Evolutionary conservation across 1,140 invertebrate species (phyloP).

Genomic region (Zaprionus vittiger): DNA sequence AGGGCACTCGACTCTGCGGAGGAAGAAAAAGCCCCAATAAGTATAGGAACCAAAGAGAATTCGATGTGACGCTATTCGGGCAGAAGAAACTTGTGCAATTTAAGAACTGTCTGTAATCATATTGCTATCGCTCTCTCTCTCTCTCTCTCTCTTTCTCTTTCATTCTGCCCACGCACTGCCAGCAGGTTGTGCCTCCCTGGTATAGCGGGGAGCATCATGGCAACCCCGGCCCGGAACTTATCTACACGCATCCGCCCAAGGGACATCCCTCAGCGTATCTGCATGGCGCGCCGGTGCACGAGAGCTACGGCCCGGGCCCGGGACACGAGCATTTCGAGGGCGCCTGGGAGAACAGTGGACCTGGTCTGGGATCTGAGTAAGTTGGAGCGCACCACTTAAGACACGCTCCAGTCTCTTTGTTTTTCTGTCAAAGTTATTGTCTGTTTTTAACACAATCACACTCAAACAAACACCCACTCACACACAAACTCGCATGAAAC

Average conservation of each 20-base stretch:
- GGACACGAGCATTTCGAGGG: slow-evolving; percentile 75
- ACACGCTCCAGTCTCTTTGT: slow-evolving; percentile 18
- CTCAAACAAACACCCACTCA: slow-evolving; percentile 39
- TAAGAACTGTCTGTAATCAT: slow-evolving; percentile 49
- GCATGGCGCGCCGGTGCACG: slow-evolving; percentile 80
- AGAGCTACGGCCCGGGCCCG: slow-evolving; percentile 81
- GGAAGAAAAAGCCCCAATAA: slow-evolving; percentile 26
- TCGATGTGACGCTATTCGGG: slow-evolving; percentile 6
- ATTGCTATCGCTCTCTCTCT: slow-evolving; percentile 18
- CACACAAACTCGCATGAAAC: slow-evolving; percentile 33
- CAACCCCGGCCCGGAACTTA: slow-evolving; percentile 65
- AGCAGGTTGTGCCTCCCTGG: slow-evolving; percentile 78
- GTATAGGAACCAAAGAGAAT: background rate
- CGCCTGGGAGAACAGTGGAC: slow-evolving; percentile 86
- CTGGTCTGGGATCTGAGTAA: slow-evolving; percentile 87
- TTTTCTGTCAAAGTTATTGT: slow-evolving; percentile 48
- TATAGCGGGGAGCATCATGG: slow-evolving; percentile 69
- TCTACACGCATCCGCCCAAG: slow-evolving; percentile 81
- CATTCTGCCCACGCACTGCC: background rate
- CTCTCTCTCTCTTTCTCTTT: background rate
- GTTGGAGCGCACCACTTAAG: slow-evolving; percentile 57
- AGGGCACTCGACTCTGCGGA: slow-evolving; percentile 31
- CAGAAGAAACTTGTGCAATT: slow-evolving; percentile 32
- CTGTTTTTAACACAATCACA: slow-evolving; percentile 57
- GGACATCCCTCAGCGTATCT: slow-evolving; percentile 78